Evolutionary conservation across 1,140 invertebrate species (phyloP).

Genomic region (Leucophenga varia): DNA sequence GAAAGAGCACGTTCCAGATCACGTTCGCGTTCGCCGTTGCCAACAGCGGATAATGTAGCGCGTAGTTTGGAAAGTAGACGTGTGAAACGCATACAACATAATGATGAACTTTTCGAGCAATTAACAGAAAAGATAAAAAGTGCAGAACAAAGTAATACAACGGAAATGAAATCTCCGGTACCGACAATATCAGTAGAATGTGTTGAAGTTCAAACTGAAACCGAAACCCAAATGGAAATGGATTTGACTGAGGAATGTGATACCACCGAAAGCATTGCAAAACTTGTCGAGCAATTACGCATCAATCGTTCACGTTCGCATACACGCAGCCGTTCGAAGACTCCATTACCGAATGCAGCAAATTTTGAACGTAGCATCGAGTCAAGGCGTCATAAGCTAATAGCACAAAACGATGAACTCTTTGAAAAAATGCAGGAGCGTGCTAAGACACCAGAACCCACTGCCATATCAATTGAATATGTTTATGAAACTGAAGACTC

Average conservation of each 20-base stretch:
- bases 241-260: neutral
- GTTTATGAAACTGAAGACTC: constrained; percentile 25
- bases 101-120: constrained; percentile 39
- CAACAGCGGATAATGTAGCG: constrained; percentile 37
- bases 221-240: neutral
- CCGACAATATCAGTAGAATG: neutral
- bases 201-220: neutral
- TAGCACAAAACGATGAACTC: constrained; percentile 41
- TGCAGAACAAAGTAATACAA: no score
- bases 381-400: constrained; percentile 26
- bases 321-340: constrained; percentile 35
- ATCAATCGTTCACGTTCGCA: constrained; percentile 35
- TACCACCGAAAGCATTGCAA: constrained; percentile 37
- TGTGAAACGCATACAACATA: constrained; percentile 34
- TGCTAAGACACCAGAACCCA: constrained; percentile 29
- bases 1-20: constrained; percentile 29
- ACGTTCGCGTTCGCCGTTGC: constrained; percentile 36
- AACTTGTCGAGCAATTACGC: constrained; percentile 37
- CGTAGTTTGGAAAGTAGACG: constrained; percentile 36
- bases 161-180: neutral
- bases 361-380: constrained; percentile 38
- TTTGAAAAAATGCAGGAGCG: constrained; percentile 31
- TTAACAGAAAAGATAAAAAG: constrained; percentile 14
- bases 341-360: constrained; percentile 32
- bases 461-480: constrained; percentile 30